These are phyloP conservation scores for Geotrupes spiniger DNA, from an alignment of 2,888 invertebrate genomes.

Conservation along the genomic window DNA sequence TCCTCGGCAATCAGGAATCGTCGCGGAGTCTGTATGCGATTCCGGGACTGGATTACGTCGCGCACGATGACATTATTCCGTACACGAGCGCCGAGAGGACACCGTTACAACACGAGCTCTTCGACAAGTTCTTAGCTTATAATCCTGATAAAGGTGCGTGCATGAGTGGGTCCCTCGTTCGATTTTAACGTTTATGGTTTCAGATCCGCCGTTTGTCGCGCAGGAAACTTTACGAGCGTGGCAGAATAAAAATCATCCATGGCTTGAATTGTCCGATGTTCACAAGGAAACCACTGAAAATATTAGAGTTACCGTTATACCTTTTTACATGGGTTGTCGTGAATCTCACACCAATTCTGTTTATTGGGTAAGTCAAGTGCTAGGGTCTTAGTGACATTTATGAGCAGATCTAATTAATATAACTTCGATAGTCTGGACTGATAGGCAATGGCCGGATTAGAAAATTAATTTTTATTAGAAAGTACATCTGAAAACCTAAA, in stretches of 20 bases:
- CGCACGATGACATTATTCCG: conserved; percentile 96
- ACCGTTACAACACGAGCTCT: conserved; percentile 92
- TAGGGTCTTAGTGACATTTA: too few relatives aligned
- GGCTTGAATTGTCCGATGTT: conserved; percentile 94
- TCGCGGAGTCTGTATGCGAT: conserved; percentile 93
- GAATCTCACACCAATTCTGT: conserved; percentile 89
- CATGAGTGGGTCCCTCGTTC: background rate
- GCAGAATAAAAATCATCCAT: conserved; percentile 97
- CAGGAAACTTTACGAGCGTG: conserved; percentile 90
- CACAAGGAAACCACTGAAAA: conserved; percentile 97
- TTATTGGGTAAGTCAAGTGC: conserved; percentile 80
- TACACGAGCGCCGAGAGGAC: conserved; percentile 85
- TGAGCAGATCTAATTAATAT: too few relatives aligned
- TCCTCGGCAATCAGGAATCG: conserved; percentile 93
- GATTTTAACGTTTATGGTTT: too few relatives aligned
- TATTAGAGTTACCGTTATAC: conserved; percentile 95
- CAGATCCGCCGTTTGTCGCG: conserved; percentile 82
- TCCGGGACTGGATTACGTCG: conserved; percentile 96
- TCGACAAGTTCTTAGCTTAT: conserved; percentile 89
- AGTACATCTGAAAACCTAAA: too few relatives aligned
- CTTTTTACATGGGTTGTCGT: conserved; percentile 95
- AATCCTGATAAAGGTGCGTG: conserved; percentile 69
- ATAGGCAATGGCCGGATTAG: too few relatives aligned
- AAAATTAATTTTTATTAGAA: too few relatives aligned
- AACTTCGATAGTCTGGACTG: too few relatives aligned